Evolutionary conservation across 1,140 invertebrate genomes (phyloP), one percentile per base, ranked within the genome.

Genomic region (Solen grandis): DNA sequence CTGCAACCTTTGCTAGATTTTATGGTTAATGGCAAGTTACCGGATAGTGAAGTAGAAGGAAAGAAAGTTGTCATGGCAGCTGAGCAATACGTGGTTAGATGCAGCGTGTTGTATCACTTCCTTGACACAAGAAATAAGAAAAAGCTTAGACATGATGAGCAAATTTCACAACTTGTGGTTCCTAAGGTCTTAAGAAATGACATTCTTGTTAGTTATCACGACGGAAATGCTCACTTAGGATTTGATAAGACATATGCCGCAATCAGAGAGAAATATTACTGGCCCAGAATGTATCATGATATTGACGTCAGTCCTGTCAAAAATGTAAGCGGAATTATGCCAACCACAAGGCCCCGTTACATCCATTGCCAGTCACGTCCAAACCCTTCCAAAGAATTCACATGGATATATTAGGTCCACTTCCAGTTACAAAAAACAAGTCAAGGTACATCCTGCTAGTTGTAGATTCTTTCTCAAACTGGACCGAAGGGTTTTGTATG

Each of bases 341-440:
- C 27, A 77, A 54, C 27, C 31, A 35, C 29, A 69, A 65, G 22
- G 13, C 22, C 5, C 83, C 81, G 22, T 54, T 81, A 13, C 36
- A 66, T 33, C 68, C 79, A 19, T 22, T 73, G 4, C 85, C 82
- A 14, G 31, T 81, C 22, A 57, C 77, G 29, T 52, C 76, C 74
- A 81, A 36, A 65, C 72, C 46, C n/a, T 88, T 87, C 66, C 27
- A 22, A 0, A 38, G 81, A 33, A 68, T 69, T 25, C 86, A 86
- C 31, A 75, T 87, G 29, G 86, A 86, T 54, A 66, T 88, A 38
- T 10, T 88, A 5, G 82, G 85, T 33, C 77, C 83, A 10, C 25
- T 86, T 19, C 70, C 86, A 38, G 19, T 10, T 22, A 35, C 68
- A 57, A 81, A 72, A 38, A 41, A 41, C 36, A 72, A 77, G 29